These are phyloP conservation scores for Acipenser ruthenus DNA, from an alignment of 2,797 vertebrate species.

Conservation along the genomic window DNA sequence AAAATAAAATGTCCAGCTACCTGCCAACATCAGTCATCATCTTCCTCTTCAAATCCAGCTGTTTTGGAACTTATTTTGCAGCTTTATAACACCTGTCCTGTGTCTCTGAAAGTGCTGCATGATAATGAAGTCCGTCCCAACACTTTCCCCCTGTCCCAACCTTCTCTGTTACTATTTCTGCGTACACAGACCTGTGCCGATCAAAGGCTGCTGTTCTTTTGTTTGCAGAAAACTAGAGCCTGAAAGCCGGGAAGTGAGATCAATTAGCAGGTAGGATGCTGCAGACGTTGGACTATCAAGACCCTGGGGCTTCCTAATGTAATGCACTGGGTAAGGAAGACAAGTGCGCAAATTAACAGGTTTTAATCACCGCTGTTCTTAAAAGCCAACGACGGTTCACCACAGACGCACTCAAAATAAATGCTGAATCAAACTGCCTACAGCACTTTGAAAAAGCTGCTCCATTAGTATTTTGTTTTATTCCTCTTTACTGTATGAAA, in stretches of 20 bases:
- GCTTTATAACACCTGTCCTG: no score
- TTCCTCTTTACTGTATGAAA: no score
- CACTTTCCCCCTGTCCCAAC: slow-evolving; percentile 33
- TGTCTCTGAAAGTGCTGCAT: background rate
- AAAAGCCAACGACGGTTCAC: slow-evolving; percentile 57
- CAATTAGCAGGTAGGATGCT: slow-evolving; percentile 49
- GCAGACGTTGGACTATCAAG: slow-evolving; percentile 44
- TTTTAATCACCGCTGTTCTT: slow-evolving; percentile 59
- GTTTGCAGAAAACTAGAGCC: slow-evolving; percentile 43
- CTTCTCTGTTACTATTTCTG: slow-evolving; percentile 20
- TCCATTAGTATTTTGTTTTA: no score
- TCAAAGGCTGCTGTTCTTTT: slow-evolving; percentile 36
- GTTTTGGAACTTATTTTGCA: no score
- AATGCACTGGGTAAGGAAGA: slow-evolving; percentile 55
- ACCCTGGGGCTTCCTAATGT: slow-evolving; percentile 52
- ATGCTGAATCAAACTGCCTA: slow-evolving; percentile 22
- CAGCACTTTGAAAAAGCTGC: slow-evolving; percentile 16
- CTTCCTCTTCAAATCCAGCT: background rate
- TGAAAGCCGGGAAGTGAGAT: slow-evolving; percentile 48
- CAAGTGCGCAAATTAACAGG: slow-evolving; percentile 54
- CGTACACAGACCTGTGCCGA: no score
- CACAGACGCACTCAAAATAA: slow-evolving; percentile 60
- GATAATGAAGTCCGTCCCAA: slow-evolving; percentile 17
- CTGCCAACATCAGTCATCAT: slow-evolving; percentile 26
- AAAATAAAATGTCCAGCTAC: slow-evolving; percentile 3